Evolutionary conservation across 2,113 vertebrate species (phyloP).

Genomic region (Atrichornis clamosus): DNA sequence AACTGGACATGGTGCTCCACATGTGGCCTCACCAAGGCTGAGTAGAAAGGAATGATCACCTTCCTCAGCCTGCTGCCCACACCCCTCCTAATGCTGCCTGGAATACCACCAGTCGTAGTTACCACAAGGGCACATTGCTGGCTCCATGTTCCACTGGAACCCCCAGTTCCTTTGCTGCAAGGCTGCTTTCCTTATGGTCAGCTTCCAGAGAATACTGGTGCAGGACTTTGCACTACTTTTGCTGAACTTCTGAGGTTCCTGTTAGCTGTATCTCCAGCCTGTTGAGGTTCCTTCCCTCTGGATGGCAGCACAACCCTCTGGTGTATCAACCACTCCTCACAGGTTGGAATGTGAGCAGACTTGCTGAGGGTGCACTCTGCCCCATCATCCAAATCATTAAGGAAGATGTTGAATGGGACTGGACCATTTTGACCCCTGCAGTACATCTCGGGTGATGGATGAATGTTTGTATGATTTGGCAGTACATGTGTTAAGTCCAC

Average conservation of each 20-base stretch:
- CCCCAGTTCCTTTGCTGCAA: neutral
- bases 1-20: neutral
- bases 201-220: neutral
- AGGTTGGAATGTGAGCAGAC: neutral
- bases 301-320: neutral
- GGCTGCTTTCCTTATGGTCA: neutral
- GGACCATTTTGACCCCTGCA: neutral
- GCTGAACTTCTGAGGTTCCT: neutral
- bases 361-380: neutral
- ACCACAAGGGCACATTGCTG: neutral
- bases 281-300: neutral
- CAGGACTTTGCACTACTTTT: neutral
- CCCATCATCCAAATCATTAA: neutral
- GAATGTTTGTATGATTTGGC: neutral
- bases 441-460: neutral
- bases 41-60: neutral
- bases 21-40: neutral
- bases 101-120: too few relatives aligned
- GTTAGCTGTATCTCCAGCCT: neutral
- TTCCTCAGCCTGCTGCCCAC: neutral
- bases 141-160: neutral
- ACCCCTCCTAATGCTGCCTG: neutral
- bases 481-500: neutral
- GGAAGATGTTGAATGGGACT: neutral
- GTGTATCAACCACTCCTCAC: neutral